Conservation (phyloP, 1,140 invertebrate species). For the Heliothis virescens region DNA sequence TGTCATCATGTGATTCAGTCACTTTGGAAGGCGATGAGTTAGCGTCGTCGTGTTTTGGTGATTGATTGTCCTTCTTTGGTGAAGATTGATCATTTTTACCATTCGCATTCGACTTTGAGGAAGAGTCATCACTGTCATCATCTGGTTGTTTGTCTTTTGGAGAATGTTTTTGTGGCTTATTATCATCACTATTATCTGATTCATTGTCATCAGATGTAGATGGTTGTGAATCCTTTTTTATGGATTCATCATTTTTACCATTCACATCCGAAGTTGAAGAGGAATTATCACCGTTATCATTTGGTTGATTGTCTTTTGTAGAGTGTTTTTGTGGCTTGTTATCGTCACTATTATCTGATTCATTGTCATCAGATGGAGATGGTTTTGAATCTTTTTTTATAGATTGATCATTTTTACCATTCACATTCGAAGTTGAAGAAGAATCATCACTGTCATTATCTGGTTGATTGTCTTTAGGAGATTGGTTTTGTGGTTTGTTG, state of each 20-base stretch:
- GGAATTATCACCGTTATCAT: neutral
- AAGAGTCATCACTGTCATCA: neutral
- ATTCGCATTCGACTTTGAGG: neutral
- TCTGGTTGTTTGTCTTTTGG: neutral
- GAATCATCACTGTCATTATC: neutral
- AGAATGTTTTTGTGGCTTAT: too few species aligned
- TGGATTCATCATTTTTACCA: too few species aligned
- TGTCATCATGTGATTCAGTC: neutral
- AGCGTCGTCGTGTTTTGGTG: neutral
- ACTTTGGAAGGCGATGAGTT: neutral
- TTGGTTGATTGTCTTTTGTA: neutral
- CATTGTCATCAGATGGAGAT: too few species aligned
- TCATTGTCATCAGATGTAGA: neutral
- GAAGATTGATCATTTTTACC: neutral
- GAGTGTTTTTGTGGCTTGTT: too few species aligned
- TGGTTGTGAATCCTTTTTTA: neutral
- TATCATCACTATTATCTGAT: neutral
- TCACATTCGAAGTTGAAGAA: neutral
- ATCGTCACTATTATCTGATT: too few species aligned
- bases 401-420: too few species aligned
- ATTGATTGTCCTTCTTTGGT: too few species aligned
- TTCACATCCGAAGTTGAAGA: neutral
- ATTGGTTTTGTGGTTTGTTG: too few species aligned
- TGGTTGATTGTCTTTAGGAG: neutral
- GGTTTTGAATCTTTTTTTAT: too few species aligned